Conservation (phyloP, 2,888 invertebrate species). For the Cephus nigrinus region DNA sequence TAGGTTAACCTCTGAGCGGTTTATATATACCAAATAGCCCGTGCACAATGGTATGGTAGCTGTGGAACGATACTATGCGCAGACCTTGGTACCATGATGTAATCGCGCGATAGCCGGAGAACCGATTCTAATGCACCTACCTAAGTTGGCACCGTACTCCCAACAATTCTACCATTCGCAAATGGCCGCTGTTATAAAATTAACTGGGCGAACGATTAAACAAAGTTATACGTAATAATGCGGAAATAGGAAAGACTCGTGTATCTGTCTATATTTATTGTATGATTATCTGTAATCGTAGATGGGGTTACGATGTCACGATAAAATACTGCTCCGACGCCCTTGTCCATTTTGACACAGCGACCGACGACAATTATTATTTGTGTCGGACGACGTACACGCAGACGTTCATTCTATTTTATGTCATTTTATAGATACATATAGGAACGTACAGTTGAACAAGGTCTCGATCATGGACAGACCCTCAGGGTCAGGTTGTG, state of each 20-base stretch:
- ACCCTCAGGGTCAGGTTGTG: no score
- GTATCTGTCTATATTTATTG: no score
- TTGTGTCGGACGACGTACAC: neutral
- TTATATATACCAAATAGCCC: no score
- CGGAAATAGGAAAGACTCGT: neutral
- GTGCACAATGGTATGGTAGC: neutral
- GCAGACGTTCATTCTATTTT: neutral
- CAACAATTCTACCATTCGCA: conserved; percentile 5
- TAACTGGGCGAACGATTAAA: neutral
- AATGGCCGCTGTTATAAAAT: neutral
- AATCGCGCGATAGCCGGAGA: neutral
- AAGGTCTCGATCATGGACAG: no score
- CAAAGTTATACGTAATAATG: neutral
- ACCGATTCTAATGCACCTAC: conserved; percentile 4
- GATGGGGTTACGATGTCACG: neutral
- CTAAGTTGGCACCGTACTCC: conserved; percentile 18
- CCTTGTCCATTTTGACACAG: neutral
- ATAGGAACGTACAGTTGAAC: no score
- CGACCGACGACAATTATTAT: neutral
- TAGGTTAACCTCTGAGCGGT: no score
- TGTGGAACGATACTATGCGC: neutral
- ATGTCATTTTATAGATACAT: neutral
- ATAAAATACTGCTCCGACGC: neutral
- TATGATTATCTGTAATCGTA: neutral
- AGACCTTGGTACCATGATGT: neutral